phyloP scores from a whole-genome alignment of 2,797 vertebrate genomes.

The Peromyscus attwateri region DNA sequence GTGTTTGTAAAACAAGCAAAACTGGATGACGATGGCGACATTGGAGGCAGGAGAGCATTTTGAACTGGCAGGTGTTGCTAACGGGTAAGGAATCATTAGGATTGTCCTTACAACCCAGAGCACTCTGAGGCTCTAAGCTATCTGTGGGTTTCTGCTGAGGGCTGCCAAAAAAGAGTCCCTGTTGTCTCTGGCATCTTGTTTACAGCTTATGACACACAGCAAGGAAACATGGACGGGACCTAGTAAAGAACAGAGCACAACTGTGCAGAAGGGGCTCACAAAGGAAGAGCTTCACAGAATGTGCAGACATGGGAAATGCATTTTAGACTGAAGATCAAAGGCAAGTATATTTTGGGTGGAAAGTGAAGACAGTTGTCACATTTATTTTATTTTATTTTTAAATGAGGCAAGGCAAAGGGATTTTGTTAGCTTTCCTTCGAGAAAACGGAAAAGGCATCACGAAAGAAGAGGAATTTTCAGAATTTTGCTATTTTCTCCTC shows the following conservation, averaged over 20 bases:
- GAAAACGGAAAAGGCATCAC: constrained; percentile 12
- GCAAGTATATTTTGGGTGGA: constrained; percentile 4
- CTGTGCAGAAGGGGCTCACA: not conserved
- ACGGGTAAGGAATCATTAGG: constrained; percentile 17
- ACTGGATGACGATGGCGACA: not conserved
- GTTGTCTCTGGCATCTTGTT: not conserved
- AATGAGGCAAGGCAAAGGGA: not conserved
- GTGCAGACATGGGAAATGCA: not conserved
- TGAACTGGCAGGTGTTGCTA: not conserved
- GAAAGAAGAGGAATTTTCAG: constrained; percentile 27
- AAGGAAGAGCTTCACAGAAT: not conserved
- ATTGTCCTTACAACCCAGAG: constrained; percentile 1
- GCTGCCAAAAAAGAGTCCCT: not conserved
- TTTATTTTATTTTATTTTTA: not conserved
- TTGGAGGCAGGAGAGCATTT: constrained; percentile 8
- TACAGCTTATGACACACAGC: not conserved
- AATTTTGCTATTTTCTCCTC: not conserved
- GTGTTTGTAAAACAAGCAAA: constrained; percentile 42
- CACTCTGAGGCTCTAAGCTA: not conserved
- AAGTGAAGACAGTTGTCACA: not conserved
- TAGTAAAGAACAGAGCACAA: not conserved
- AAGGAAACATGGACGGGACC: not conserved
- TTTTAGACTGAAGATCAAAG: constrained; percentile 8
- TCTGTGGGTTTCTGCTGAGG: not conserved
- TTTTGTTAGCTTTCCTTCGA: constrained; percentile 15